A percentile compares a stretch with the other conserved stretches of the same genome.
Evolutionary conservation across 2,797 vertebrate species (phyloP).

Genomic region (Sternarchorhynchus goeldii): DNA sequence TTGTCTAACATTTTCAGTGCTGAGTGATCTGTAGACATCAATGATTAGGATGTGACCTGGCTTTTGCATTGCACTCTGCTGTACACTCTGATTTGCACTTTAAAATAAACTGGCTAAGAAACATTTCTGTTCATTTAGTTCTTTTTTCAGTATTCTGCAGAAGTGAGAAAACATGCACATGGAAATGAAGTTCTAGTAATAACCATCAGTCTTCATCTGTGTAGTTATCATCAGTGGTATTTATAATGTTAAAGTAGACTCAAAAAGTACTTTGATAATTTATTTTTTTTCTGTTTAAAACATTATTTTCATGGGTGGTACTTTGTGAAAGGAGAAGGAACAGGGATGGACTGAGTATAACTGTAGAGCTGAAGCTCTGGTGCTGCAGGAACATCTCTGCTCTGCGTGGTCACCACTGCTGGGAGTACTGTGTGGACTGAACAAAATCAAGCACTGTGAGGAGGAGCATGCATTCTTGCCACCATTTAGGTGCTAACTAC

Average conservation of each 20-base stretch:
- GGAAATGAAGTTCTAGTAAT: neutral
- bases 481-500: neutral
- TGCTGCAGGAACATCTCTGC: neutral
- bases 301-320: neutral
- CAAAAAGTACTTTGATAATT: neutral
- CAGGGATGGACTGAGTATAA: neutral
- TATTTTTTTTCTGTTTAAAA: slow-evolving; percentile 12
- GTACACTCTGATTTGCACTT: slow-evolving; percentile 25
- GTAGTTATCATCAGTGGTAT: neutral
- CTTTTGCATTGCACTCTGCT: neutral
- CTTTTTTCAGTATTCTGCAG: neutral
- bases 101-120: slow-evolving; percentile 9
- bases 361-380: neutral
- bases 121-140: neutral
- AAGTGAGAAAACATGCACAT: neutral
- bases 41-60: neutral
- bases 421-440: slow-evolving; percentile 62
- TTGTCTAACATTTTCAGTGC: neutral
- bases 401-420: slow-evolving; percentile 60
- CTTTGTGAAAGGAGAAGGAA: neutral
- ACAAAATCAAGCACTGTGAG: slow-evolving; percentile 29
- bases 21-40: neutral
- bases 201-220: neutral
- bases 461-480: neutral
- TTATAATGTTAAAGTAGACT: neutral